Conservation (phyloP, 2,888 invertebrate species). For the Linnaemya tessellans region DNA sequence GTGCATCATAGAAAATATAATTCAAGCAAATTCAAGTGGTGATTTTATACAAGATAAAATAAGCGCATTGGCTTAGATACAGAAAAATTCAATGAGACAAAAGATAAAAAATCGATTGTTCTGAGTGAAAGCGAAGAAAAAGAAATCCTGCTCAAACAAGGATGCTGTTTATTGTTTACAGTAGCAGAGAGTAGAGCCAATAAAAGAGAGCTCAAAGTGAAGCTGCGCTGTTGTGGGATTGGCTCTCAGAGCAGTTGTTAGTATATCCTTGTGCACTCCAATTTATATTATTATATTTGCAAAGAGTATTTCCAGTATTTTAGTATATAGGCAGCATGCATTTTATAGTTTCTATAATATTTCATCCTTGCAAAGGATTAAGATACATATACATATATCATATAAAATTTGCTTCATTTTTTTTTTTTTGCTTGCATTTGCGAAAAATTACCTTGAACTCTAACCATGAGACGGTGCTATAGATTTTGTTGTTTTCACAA, state of each 20-base stretch:
- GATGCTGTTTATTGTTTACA: conserved; percentile 43
- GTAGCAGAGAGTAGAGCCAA: not conserved
- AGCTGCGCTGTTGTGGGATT: conserved; percentile 25
- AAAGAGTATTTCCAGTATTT: not conserved
- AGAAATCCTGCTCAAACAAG: not conserved
- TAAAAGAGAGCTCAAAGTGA: not conserved
- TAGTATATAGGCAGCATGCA: conserved; percentile 30
- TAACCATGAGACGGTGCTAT: conserved; percentile 69
- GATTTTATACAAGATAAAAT: conserved; percentile 47
- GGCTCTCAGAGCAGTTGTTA: not conserved
- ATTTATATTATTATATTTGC: conserved; percentile 14
- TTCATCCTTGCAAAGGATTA: conserved; percentile 40
- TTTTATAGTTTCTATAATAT: conserved; percentile 26
- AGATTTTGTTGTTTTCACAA: conserved; percentile 26
- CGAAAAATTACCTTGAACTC: conserved; percentile 68
- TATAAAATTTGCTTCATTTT: conserved; percentile 3
- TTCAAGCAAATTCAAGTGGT: not conserved
- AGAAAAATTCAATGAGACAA: not conserved
- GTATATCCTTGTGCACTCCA: conserved; percentile 19
- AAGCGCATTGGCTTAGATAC: conserved; percentile 49
- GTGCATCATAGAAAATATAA: not conserved
- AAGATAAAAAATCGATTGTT: conserved; percentile 64
- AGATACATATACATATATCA: not conserved
- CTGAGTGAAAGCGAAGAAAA: not conserved
- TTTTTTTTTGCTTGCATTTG: conserved; percentile 35